A percentile compares a stretch with the other conserved stretches of the same genome.
These are phyloP conservation scores for Chaetodon trifasciatus DNA, from an alignment of 2,797 vertebrate genomes.

Conservation along the genomic window DNA sequence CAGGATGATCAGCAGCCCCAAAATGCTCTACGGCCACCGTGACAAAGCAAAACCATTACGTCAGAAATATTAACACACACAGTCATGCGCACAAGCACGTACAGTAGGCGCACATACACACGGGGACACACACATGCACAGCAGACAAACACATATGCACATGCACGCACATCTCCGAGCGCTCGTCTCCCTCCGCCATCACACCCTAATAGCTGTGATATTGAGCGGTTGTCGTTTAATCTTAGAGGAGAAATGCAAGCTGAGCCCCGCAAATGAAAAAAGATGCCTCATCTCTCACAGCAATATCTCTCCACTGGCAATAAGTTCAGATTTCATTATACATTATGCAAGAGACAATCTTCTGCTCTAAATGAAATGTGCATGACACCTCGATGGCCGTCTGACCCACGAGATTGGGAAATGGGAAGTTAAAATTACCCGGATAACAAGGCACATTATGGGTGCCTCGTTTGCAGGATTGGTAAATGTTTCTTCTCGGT, in stretches of 20 bases:
- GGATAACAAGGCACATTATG: conserved; percentile 55
- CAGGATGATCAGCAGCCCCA: conserved; percentile 55
- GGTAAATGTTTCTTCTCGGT: conserved; percentile 13
- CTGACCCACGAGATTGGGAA: conserved; percentile 60
- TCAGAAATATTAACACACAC: conserved; percentile 14
- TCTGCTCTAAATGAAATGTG: conserved; percentile 73
- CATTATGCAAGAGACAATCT: conserved; percentile 82
- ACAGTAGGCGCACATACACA: background rate
- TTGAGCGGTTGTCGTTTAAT: conserved; percentile 71
- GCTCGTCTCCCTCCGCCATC: conserved; percentile 33
- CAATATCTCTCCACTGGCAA: conserved; percentile 69
- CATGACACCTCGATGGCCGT: conserved; percentile 59
- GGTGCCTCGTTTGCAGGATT: conserved; percentile 14
- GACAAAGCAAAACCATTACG: conserved; percentile 50
- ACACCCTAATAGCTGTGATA: conserved; percentile 69
- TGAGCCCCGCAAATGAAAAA: conserved; percentile 65
- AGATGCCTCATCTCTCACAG: conserved; percentile 52
- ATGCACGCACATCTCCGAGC: conserved; percentile 21
- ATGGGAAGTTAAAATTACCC: conserved; percentile 59
- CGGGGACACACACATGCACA: background rate
- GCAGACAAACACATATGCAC: conserved; percentile 2
- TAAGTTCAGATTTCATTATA: conserved; percentile 78
- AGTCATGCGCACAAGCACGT: background rate
- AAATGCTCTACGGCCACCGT: conserved; percentile 50
- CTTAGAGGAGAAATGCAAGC: conserved; percentile 69